A percentile compares a stretch with the other conserved stretches of the same genome.
These are phyloP conservation scores for Palythoa grandiflora DNA, from an alignment of 92 coral and sea anemone species.

Conservation along the genomic window DNA sequence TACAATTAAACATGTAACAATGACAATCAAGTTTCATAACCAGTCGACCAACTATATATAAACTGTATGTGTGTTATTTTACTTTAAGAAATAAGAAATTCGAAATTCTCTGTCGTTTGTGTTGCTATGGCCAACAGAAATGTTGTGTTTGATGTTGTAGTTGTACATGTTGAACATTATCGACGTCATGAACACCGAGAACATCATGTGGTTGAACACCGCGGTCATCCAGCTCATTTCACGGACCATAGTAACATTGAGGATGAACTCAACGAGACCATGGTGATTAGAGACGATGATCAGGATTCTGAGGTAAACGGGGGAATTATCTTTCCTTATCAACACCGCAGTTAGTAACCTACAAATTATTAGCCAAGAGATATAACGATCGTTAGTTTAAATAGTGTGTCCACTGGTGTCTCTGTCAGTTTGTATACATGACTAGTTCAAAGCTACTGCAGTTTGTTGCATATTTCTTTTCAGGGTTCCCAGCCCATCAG, in stretches of 20 bases:
- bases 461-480: neutral
- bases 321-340: neutral
- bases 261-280: slow-evolving; percentile 67
- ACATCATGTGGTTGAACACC: slow-evolving; percentile 12
- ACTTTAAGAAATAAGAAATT: no score
- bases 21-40: no score
- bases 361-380: neutral
- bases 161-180: slow-evolving; percentile 38
- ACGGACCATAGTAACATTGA: slow-evolving; percentile 51
- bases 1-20: no score
- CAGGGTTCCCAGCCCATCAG: no score
- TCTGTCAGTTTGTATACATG: neutral
- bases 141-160: neutral
- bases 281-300: slow-evolving; percentile 87
- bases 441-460: neutral
- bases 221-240: neutral
- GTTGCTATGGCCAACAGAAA: neutral
- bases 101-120: neutral
- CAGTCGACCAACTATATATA: no score
- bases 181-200: slow-evolving; percentile 42
- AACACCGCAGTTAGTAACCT: no score
- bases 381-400: neutral
- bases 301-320: slow-evolving; percentile 75
- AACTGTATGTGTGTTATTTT: no score
- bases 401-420: neutral